Conservation (phyloP, 64 coral and sea anemone species). For the Catalaphyllia jardinei region DNA sequence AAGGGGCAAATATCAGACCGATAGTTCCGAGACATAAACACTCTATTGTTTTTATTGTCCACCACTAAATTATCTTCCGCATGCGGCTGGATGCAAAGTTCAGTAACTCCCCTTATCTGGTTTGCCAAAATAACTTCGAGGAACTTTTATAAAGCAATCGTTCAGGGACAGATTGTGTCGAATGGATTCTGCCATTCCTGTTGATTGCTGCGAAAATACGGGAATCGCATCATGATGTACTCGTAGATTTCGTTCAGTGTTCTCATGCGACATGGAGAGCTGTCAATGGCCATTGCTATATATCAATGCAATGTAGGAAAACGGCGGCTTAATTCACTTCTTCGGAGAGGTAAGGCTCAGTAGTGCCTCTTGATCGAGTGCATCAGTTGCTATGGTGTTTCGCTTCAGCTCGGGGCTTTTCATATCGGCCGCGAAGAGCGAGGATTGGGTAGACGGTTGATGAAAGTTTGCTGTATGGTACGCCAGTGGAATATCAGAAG, state of each 20-base stretch:
- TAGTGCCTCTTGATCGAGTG: conserved; percentile 71
- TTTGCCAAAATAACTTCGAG: conserved; percentile 86
- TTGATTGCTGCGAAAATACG: conserved; percentile 91
- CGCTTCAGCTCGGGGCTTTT: conserved; percentile 12
- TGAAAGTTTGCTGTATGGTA: conserved; percentile 16
- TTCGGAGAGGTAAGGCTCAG: conserved; percentile 90
- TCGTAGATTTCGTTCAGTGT: conserved; percentile 95
- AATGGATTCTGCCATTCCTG: conserved; percentile 95
- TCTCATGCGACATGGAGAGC: conserved; percentile 80
- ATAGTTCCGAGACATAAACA: no score
- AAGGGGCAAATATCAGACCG: no score
- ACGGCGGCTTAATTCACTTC: conserved; percentile 92
- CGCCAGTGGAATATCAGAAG: conserved; percentile 25
- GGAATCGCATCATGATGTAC: conserved; percentile 89
- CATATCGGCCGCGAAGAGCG: conserved; percentile 29
- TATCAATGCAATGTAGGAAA: conserved; percentile 88
- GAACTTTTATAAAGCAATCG: conserved; percentile 93
- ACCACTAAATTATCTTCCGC: no score
- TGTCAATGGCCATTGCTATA: conserved; percentile 89
- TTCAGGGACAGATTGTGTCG: conserved; percentile 87
- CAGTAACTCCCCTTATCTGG: conserved; percentile 92
- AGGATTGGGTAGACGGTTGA: conserved; percentile 5
- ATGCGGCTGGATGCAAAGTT: conserved; percentile 77
- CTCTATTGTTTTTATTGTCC: no score
- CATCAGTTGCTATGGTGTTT: conserved; percentile 16